These are phyloP conservation scores for Phyllopteryx taeniolatus DNA, from an alignment of 2,113 vertebrate genomes.

Conservation along the genomic window DNA sequence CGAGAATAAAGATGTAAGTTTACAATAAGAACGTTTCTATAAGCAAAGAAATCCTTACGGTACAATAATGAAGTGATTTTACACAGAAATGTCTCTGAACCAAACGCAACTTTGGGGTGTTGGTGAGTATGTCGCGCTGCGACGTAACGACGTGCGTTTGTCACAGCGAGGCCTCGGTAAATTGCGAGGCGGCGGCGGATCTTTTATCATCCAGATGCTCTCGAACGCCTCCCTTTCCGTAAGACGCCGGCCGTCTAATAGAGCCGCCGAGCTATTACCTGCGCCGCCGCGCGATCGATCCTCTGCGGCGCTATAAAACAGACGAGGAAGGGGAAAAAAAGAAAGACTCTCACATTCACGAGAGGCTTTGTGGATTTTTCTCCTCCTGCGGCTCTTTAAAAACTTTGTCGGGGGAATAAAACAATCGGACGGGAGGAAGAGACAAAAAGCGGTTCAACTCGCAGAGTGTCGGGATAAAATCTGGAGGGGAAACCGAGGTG, in stretches of 20 bases:
- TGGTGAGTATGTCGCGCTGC: neutral
- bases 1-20: no score
- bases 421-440: neutral
- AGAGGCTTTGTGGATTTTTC: neutral
- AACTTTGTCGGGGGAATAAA: neutral
- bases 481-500: neutral
- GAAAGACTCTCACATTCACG: neutral
- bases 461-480: neutral
- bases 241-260: neutral
- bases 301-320: conserved; percentile 3
- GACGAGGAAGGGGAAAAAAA: neutral
- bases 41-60: no score
- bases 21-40: no score
- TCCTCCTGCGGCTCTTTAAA: neutral
- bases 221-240: neutral
- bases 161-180: neutral
- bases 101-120: neutral
- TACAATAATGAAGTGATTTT: no score
- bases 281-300: neutral
- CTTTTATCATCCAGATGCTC: conserved; percentile 5
- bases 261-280: conserved; percentile 5
- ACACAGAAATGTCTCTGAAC: no score
- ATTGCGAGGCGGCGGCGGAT: neutral
- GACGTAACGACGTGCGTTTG: neutral
- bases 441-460: neutral